Evolutionary conservation across 2,113 vertebrate species (phyloP), one percentile per base, ranked within the genome.

Genomic region (Chaetodon trifascialis): DNA sequence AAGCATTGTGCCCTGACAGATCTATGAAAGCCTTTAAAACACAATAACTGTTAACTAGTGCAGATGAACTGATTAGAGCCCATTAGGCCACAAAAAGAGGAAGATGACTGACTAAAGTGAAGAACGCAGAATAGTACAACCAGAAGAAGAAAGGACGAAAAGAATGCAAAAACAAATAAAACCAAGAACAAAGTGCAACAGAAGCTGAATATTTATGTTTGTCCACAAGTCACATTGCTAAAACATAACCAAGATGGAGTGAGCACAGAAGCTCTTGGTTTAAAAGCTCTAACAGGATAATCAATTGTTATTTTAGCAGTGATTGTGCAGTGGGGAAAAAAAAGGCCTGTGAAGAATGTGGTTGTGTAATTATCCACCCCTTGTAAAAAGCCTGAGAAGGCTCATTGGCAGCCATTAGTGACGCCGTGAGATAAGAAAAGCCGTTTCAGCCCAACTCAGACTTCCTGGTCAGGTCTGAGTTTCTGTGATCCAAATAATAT

Each of bases 351-450:
- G 34, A 84, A 84, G 54, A 82, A 82, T 51, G 73, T 66, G 44
- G 25, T 49, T 10, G 64, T 14, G 46, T 66, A 79, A 90, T 90
- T 87, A 85, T 72, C 70, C 5, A 21, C 36, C 30, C n/a, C 65
- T 70, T 62, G 64, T 78, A 52, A 81, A 80, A 17, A 51, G 36
- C 10, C 56, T 74, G 63, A n/a, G 36, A 70, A 58, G 78, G 60
- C 79, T 80, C 76, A 73, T 19, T 72, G 82, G 79, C 47, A 9
- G 54, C 81, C 46, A 36, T 89, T 82, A 85, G 86, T 52, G 60
- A 79, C 65, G 23, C 46, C 46, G 0, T 15, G n/a, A 82, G 84
- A 89, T 87, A 83, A 85, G 73, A 70, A 75, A 80, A 59, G 44
- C 49, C 17, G 25, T 78, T 86, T 60, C 0, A 36, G 63, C 2